Base-by-base conservation (phyloP, 1,140 invertebrate species). In the Drosophila arawakana region DNA sequence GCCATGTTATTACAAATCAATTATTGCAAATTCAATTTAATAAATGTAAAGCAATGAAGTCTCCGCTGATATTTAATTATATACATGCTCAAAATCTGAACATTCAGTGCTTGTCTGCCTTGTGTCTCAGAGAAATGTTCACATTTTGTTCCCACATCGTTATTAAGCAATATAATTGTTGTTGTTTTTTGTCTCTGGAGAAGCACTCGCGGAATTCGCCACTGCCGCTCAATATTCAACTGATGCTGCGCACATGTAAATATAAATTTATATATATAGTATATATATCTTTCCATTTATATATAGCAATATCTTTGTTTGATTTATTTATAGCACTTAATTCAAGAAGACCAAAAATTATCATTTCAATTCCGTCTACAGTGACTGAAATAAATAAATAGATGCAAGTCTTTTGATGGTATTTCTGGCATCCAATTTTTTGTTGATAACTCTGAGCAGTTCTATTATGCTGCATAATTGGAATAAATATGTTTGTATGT, bases 281-380 rank as follows among this genome's bases (percentile, higher is more conserved):
- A 52, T 59, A 58, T 25, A 47, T 58, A 39, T 35, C 21, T 52
- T 46, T 57, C 67, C 3, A 50, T 25, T 11, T 62, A 55, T 58
- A 52, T 65, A 66, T 54, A 54, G 60, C 68, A 34, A 81, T 69
- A 55, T 81, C 63, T 61, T 66, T 61, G 59, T 39, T 57, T 79
- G 70, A 75, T 80, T 60, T 88, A 88, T 88, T 80, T 88, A 74
- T 83, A 73, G 80, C 68, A 74, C 69, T 83, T 80, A 59, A 80
- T 82, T 82, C 21, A 57, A 35, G 10, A 41, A 69, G 50, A 60
- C 25, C 25, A 71, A 85, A 74, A 69, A 70, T 30, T 82, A 30
- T 30, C 25, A 30, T 30, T 30, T 30, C 25, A 30, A 30, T 30
- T 30, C 25, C 25, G 25, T 30, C 25, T 3, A 63, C 60, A 54